Conservation (phyloP, 2,113 vertebrate genomes). For the Theristicus caerulescens region DNA sequence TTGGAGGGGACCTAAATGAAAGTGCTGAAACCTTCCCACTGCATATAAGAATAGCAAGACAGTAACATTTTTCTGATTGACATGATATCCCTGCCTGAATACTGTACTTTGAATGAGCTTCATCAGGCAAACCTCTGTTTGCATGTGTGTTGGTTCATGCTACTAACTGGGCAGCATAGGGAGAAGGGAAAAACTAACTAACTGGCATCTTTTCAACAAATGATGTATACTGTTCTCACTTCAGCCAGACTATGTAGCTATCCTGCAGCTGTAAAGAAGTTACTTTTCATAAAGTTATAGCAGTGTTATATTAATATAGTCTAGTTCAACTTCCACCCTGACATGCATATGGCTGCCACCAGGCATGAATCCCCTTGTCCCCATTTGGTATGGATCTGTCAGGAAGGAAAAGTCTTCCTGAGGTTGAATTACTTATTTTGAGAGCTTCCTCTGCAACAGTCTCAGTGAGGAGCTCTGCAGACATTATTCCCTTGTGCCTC, state of each 20-base stretch:
- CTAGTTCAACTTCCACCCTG: not conserved
- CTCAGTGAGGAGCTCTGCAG: not conserved
- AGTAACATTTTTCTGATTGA: not conserved
- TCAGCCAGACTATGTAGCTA: not conserved
- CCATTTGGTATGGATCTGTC: not conserved
- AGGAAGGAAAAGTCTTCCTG: not conserved
- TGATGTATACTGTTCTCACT: not conserved
- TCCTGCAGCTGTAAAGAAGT: not conserved
- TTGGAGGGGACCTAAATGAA: not conserved
- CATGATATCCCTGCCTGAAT: not conserved
- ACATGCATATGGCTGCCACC: not conserved
- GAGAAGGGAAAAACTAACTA: not conserved
- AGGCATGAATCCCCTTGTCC: not conserved
- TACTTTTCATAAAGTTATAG: not conserved
- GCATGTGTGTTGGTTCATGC: not conserved
- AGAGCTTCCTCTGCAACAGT: not conserved
- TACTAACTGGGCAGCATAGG: not conserved
- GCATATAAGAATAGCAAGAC: not conserved
- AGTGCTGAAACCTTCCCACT: not conserved
- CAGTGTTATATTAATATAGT: not conserved
- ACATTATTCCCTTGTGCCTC: accelerated
- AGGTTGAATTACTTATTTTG: not conserved
- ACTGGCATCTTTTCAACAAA: not conserved
- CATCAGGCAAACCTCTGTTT: not conserved
- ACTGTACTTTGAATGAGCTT: not conserved